These are phyloP conservation scores for Chrysomela aeneicollis DNA, from an alignment of 2,888 invertebrate species.

Conservation along the genomic window DNA sequence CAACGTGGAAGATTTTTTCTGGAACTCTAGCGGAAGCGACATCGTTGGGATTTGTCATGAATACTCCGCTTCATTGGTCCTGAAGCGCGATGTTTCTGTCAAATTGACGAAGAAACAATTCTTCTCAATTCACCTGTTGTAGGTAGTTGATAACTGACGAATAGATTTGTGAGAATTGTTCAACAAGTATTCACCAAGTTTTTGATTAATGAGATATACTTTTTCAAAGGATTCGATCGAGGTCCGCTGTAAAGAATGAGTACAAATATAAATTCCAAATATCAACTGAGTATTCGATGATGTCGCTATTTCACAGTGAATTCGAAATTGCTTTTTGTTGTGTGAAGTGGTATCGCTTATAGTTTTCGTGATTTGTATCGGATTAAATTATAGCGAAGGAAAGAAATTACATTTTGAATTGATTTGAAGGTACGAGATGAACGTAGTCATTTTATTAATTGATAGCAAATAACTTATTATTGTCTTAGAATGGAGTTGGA, in stretches of 20 bases:
- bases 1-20: no score
- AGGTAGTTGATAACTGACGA: no score
- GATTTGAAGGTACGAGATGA: not conserved
- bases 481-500: constrained; percentile 57
- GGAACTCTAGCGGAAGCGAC: no score
- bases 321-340: not conserved
- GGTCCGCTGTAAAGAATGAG: not conserved
- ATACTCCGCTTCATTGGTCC: no score
- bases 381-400: not conserved
- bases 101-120: no score
- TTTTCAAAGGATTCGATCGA: not conserved
- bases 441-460: not conserved
- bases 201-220: not conserved
- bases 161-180: no score
- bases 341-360: no score
- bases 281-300: not conserved
- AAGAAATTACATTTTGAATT: not conserved
- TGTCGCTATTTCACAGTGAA: constrained; percentile 1
- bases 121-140: no score
- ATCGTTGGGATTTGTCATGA: no score
- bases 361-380: not conserved
- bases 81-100: no score
- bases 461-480: constrained; percentile 51
- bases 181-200: no score
- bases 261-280: not conserved